A percentile compares a stretch with the other conserved stretches of the same genome.
phyloP scores from a whole-genome alignment of 2,888 invertebrate species.

The Cephus pulcher region DNA sequence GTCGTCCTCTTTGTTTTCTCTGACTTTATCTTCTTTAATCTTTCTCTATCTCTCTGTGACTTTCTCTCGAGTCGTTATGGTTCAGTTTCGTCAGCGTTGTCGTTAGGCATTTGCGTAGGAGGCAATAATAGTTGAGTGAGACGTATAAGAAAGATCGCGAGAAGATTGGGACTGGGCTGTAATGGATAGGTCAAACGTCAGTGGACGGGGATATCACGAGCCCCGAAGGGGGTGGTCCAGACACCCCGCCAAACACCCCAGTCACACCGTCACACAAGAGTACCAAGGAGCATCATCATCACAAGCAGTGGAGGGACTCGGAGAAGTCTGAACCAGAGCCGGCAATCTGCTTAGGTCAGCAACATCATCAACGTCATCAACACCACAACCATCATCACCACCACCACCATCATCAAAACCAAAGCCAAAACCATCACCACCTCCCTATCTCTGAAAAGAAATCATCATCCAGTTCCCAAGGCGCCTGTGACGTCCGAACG shows the following conservation, averaged over 20 bases:
- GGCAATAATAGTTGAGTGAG: conserved; percentile 59
- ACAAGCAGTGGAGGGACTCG: conserved; percentile 58
- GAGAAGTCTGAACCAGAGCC: conserved; percentile 54
- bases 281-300: conserved; percentile 40
- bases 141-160: conserved; percentile 35
- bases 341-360: conserved; percentile 60
- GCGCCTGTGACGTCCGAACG: conserved; percentile 48
- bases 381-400: conserved; percentile 66
- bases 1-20: neutral
- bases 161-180: conserved; percentile 64
- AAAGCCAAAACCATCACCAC: conserved; percentile 34
- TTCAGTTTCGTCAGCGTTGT: conserved; percentile 62
- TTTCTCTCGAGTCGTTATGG: conserved; percentile 37
- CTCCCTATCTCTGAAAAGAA: conserved; percentile 58
- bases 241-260: conserved; percentile 65
- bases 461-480: conserved; percentile 52
- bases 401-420: conserved; percentile 65
- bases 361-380: conserved; percentile 46
- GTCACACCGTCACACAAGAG: conserved; percentile 63
- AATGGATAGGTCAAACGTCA: conserved; percentile 66
- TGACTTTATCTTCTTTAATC: conserved; percentile 6
- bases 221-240: conserved; percentile 59
- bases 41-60: neutral
- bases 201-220: conserved; percentile 62
- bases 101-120: conserved; percentile 63